Conservation (phyloP, 2,113 vertebrate species). For the Ciconia boyciana region DNA sequence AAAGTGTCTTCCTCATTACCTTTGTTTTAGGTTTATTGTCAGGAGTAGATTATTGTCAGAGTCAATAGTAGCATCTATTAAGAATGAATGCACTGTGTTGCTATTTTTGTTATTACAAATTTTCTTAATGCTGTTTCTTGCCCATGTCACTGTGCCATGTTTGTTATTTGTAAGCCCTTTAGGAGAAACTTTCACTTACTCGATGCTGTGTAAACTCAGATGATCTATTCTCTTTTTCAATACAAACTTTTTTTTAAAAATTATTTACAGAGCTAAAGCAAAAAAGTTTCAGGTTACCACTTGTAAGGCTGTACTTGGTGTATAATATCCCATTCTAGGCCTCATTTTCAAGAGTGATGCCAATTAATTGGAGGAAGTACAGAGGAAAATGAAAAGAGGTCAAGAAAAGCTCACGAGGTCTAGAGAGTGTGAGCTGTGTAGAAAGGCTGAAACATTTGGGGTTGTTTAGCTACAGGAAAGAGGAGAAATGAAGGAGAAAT, state of each 20-base stretch:
- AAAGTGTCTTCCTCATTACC: background rate
- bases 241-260: background rate
- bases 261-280: background rate
- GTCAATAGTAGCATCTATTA: background rate
- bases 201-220: fast-evolving
- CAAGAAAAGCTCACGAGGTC: background rate
- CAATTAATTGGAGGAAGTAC: background rate
- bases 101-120: background rate
- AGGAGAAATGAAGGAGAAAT: background rate
- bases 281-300: background rate
- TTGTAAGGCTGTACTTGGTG: background rate
- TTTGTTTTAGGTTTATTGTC: background rate
- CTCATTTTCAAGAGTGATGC: background rate
- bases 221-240: background rate
- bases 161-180: background rate
- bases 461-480: background rate
- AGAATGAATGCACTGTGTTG: background rate
- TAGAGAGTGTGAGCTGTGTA: background rate
- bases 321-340: background rate
- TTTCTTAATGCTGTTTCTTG: background rate
- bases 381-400: background rate
- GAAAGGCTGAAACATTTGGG: background rate
- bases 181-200: background rate
- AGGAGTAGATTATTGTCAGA: background rate
- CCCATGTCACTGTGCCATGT: background rate